Base-by-base conservation (phyloP, 2,797 vertebrate species). In the Heliangelus exortis region DNA sequence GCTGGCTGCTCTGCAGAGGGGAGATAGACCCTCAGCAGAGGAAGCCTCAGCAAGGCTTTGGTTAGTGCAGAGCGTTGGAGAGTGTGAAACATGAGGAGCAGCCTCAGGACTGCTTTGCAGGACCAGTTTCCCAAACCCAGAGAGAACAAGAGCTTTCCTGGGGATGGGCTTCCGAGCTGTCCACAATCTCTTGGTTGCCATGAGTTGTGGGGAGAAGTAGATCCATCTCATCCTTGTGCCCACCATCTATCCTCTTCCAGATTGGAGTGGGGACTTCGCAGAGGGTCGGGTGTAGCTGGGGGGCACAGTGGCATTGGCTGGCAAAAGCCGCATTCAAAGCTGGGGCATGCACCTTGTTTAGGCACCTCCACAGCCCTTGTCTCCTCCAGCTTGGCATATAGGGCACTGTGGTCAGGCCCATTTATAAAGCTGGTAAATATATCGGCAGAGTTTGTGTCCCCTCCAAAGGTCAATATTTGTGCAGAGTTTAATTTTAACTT, bases 381-480 rank as follows among this genome's bases (percentile, higher is more conserved):
- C 80, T 96, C 91, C 96, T 97, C 87, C 51, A 75, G 73, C 92
- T 92, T 94, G 76, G 91, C 29, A 0, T 89, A 97, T 96, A 96
- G 97, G 97, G 97, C 96, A 96, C 94, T 97, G 97, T 97, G 97
- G 97, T 98, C 97, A 98, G 96, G 94, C 97, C 96, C 98, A 97
- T 98, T 98, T 98, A 98, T 97, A 98, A 98, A 98, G 93, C 97
- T 97, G 97, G 98, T 97, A 98, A 98, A 98, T 98, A 98, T 97
- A 96, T 97, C 67, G 94, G 97, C 97, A 97, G 95, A 91, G 96
- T 97, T 97, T 98, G 94, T 97, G 96, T 98, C 97, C 97, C 97
- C 97, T 98, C 98, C 98, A 98, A 98, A 98, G 97, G 98, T 98
- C 98, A 98, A 98, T 98, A 98, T 98, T 98, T 98, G 97, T 98